Conservation (phyloP, 64 coral and sea anemone genomes). For the Montipora cactus region DNA sequence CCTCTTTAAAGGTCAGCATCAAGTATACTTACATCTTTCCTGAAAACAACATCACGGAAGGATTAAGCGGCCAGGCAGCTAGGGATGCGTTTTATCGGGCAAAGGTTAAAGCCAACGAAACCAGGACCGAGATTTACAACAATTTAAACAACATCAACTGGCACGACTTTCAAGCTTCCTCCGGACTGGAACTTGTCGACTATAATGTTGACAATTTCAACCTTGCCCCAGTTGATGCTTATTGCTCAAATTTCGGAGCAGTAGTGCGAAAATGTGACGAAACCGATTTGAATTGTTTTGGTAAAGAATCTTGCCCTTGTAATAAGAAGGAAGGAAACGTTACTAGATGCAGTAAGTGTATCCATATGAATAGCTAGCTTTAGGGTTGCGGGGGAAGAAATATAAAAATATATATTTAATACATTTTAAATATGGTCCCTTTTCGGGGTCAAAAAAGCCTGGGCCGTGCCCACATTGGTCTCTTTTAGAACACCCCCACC, state of each 20-base stretch:
- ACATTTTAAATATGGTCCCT: too few species aligned
- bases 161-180: constrained; percentile 1
- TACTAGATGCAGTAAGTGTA: constrained; percentile 18
- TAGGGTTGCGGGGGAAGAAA: too few species aligned
- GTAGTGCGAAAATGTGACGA: constrained; percentile 59
- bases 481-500: too few species aligned
- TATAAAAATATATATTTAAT: too few species aligned
- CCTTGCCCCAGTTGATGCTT: constrained; percentile 45
- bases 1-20: neutral
- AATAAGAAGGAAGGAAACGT: neutral
- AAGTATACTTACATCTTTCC: neutral
- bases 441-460: too few species aligned
- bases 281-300: neutral
- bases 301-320: neutral
- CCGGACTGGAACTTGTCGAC: constrained; percentile 41
- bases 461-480: too few species aligned
- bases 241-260: constrained; percentile 60
- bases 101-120: neutral
- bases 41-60: neutral
- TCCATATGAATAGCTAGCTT: too few species aligned
- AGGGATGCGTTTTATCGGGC: neutral
- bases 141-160: neutral
- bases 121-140: constrained; percentile 8
- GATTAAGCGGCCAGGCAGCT: neutral
- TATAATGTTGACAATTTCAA: constrained; percentile 36